phyloP scores from a whole-genome alignment of 2,888 invertebrate genomes.

The Drosophila monieri region DNA sequence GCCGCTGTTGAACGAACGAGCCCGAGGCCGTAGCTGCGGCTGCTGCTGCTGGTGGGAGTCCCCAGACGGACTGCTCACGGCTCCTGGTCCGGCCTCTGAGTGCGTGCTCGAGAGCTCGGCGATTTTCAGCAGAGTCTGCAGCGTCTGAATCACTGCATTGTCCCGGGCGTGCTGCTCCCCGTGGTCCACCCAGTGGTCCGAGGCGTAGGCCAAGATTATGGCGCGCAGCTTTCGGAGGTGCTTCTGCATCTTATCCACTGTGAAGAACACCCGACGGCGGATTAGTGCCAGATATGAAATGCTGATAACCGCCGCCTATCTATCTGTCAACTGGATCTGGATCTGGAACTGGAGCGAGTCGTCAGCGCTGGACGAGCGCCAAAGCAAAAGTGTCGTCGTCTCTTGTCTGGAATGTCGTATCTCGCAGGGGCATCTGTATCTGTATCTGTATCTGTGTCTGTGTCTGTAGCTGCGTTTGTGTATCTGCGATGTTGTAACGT shows the following conservation, averaged over 20 bases:
- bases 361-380: constrained; percentile 57
- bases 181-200: constrained; percentile 73
- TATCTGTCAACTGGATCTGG: constrained; percentile 15
- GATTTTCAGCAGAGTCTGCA: constrained; percentile 83
- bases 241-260: constrained; percentile 82
- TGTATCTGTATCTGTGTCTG: neutral
- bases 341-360: constrained; percentile 26
- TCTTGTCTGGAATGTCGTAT: constrained; percentile 47
- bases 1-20: constrained; percentile 66
- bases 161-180: constrained; percentile 78
- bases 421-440: constrained; percentile 23
- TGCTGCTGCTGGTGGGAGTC: constrained; percentile 33
- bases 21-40: constrained; percentile 47
- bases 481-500: constrained; percentile 44
- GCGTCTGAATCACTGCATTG: constrained; percentile 80
- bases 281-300: constrained; percentile 12
- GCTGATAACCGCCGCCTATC: constrained; percentile 23
- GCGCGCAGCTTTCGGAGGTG: constrained; percentile 81
- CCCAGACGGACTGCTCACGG: constrained; percentile 56
- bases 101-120: constrained; percentile 79
- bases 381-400: constrained; percentile 64
- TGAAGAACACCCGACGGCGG: constrained; percentile 4
- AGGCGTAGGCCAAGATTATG: constrained; percentile 78
- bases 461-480: constrained; percentile 8
- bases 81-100: constrained; percentile 64